Evolutionary conservation across 2,113 vertebrate species (phyloP), one percentile per base, ranked within the genome.

Genomic region (Recurvirostra avosetta): DNA sequence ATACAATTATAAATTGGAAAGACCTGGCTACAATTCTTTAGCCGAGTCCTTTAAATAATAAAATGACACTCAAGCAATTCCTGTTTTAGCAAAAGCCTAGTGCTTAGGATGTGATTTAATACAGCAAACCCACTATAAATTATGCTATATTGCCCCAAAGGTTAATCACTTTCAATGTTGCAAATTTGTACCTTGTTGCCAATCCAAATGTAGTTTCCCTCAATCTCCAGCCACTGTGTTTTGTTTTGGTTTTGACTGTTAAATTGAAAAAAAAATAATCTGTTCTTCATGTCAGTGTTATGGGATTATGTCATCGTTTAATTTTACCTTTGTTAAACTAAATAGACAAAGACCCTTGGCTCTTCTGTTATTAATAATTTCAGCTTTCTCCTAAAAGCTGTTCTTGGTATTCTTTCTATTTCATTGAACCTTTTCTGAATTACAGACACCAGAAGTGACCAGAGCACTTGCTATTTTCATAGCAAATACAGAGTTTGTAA

Each of bases 101-200:
- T 86, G 43, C 49, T 79, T 85, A 75, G 26, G 72, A 92, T 88
- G 45, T 78, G 34, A 65, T 94, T 96, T 95, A 74, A 90, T 75
- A 72, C 11, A 29, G 61, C n/a, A 82, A 92, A 93, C 5, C 10
- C 32, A 40, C n/a, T 78, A 36, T 82, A 95, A 81, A 71, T 92
- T 72, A 67, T 65, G 20, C 29, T 85, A 11, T 71, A 75, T 87
- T 71, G 52, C 8, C 56, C 70, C 26, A 65, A 71, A 86, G 49
- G 62, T 80, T 94, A 93, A 93, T 93, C 90, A 65, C 47, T 72
- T 92, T 68, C 13, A 52, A 2, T 56, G 36, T 34, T 86, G 40
- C 7, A 68, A 75, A 68, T 65, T 52, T 88, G 43, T 90, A 34
- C 15, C 12, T 61, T 3, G 1, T 92, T 94, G 40, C 61, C 62